A percentile compares a stretch with the other conserved stretches of the same genome.
These are phyloP conservation scores for Morone saxatilis DNA, from an alignment of 2,113 vertebrate genomes.

Conservation along the genomic window DNA sequence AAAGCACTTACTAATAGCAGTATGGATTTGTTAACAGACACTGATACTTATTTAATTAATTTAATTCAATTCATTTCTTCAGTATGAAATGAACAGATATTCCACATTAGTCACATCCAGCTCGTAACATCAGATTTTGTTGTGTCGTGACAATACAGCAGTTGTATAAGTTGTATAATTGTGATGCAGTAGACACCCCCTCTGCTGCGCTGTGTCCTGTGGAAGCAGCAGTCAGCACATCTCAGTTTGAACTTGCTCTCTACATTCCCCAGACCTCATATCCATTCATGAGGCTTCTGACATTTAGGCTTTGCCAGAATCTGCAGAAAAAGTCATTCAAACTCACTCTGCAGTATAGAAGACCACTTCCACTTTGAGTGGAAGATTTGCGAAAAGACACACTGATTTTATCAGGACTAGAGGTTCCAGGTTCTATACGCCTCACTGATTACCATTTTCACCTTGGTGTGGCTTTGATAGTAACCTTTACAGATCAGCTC, in stretches of 20 bases:
- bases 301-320: constrained; percentile 25
- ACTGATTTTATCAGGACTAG: not conserved
- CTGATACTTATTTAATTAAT: not conserved
- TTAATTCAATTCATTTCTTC: not conserved
- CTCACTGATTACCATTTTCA: not conserved
- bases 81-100: not conserved
- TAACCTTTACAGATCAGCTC: not conserved
- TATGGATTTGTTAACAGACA: not conserved
- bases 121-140: not conserved
- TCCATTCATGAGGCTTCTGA: constrained; percentile 36
- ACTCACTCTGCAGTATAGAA: not conserved
- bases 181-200: constrained; percentile 6
- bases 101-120: not conserved
- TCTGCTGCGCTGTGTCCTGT: constrained; percentile 2
- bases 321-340: constrained; percentile 15
- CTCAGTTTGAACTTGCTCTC: constrained; percentile 11
- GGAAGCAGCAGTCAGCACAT: constrained; percentile 33
- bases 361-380: not conserved
- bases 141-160: not conserved
- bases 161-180: not conserved
- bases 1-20: not conserved
- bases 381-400: not conserved
- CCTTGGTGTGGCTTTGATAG: not conserved
- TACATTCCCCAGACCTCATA: constrained; percentile 12
- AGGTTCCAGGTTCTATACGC: no score